Base-by-base conservation (phyloP, 1,140 invertebrate species). In the Camponotus vicinus region DNA sequence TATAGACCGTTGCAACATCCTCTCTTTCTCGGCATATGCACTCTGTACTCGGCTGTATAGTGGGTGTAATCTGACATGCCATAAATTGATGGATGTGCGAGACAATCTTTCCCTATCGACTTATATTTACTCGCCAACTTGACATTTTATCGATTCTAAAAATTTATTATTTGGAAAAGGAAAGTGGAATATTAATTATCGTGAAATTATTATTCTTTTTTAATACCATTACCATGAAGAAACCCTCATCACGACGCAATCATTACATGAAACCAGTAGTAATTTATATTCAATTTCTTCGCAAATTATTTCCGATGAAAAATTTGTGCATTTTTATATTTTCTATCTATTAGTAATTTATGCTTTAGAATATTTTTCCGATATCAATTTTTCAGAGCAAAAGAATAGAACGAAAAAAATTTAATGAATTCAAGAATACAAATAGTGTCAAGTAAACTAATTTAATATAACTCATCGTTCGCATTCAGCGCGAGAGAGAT, bases 1-100 rank as follows among this genome's bases (percentile, higher is more conserved):
- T 85, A 85, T 85, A 85, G 83, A 78, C 42, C 63, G 64, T 79
- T 67, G 75, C 61, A 70, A 78, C 83, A 79, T 77, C 57, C 73
- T 76, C 70, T 66, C 73, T 76, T 57, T 66, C 83, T 57, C 55
- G 15, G 32, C 21, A 40, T 75, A 85, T 84, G 83, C 73, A 78
- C 63, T 49, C 37, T 59, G 79, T 52, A 82, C 79, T 82, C 67
- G 5, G 34, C 71, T 34, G 27, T 21, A 59, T 59, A 85, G 49
- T 70, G 63, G 55, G 63, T 85, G 73, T 32, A 85, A 32, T 64
- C 63, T 32, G 59, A 13, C 49, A 69, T 63, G 15, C 73, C 73
- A 61, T 76, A 45, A 76, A 61, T 61, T 61, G n/a, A 76, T 76
- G n/a, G 55, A 2, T 32, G 34, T 6, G 57, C 18, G 52, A 59